phyloP scores from a whole-genome alignment of 2,113 vertebrate species.

The Polyodon spathula region DNA sequence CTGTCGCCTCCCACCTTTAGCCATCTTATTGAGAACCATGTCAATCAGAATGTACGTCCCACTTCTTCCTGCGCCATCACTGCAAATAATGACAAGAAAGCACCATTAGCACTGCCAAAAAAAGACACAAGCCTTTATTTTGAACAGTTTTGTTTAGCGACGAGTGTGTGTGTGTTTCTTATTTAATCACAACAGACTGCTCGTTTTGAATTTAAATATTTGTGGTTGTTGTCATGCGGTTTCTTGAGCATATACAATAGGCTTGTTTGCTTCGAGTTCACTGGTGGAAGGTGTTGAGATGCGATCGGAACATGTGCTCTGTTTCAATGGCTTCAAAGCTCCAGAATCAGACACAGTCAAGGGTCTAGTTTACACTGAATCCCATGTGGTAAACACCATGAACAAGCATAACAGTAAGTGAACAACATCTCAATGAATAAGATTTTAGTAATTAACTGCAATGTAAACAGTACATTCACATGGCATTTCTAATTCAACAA shows the following conservation, averaged over 20 bases:
- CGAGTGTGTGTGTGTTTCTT: slow-evolving; percentile 9
- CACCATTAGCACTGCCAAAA: slow-evolving; percentile 25
- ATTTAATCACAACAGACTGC: slow-evolving; percentile 42
- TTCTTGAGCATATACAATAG: slow-evolving; percentile 23
- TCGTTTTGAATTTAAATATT: slow-evolving; percentile 35
- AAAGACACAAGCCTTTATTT: slow-evolving; percentile 10
- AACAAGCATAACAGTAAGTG: no score
- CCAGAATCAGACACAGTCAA: neutral
- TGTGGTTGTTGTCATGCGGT: slow-evolving; percentile 11
- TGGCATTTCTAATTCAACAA: no score
- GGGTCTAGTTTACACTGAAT: neutral
- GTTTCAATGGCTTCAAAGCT: neutral
- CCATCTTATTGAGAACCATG: slow-evolving; percentile 99
- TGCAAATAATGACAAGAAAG: slow-evolving; percentile 58
- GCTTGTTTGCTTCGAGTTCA: slow-evolving; percentile 3
- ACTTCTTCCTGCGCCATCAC: slow-evolving; percentile 87
- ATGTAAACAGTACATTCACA: no score
- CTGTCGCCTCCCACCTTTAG: slow-evolving; percentile 85
- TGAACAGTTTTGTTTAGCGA: neutral
- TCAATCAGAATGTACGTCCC: slow-evolving; percentile 97
- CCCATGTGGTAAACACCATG: neutral
- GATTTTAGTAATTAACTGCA: no score
- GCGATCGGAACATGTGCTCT: neutral
- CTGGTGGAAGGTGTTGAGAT: neutral
- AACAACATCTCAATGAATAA: no score